A percentile compares a stretch with the other conserved stretches of the same genome.
Conservation (phyloP, 2,797 vertebrate genomes). For the Mionectes olivaceus region DNA sequence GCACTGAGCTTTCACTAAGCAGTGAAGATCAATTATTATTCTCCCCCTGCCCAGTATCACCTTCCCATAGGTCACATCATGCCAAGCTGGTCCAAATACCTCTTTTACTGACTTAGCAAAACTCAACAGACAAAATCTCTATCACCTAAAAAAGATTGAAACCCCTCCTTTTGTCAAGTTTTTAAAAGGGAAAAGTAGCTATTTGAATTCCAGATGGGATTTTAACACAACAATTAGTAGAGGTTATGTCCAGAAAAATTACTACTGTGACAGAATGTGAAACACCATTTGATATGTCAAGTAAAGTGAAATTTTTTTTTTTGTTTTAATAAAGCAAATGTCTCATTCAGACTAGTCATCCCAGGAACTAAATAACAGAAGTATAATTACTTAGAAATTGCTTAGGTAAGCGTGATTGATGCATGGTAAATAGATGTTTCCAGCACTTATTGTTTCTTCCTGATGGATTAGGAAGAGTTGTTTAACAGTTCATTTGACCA, state of each 20-base stretch:
- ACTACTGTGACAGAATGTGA: background rate
- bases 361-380: constrained; percentile 27
- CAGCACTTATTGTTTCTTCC: constrained; percentile 84
- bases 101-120: background rate
- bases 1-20: background rate
- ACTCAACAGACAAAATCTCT: background rate
- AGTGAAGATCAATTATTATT: background rate
- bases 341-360: constrained; percentile 16
- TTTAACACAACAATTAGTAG: constrained; percentile 27
- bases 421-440: constrained; percentile 85
- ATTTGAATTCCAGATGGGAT: constrained; percentile 8
- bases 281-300: background rate
- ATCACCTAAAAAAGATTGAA: background rate
- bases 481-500: constrained; percentile 91
- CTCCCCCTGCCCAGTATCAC: background rate
- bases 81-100: background rate
- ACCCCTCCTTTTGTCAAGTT: background rate
- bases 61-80: background rate
- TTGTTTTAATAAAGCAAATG: background rate
- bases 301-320: background rate
- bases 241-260: constrained; percentile 7
- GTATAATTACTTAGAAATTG: constrained; percentile 76
- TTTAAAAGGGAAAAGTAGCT: background rate
- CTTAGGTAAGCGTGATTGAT: constrained; percentile 86
- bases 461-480: constrained; percentile 84